Conservation (phyloP, 64 coral and sea anemone species). For the Acropora tenuis region DNA sequence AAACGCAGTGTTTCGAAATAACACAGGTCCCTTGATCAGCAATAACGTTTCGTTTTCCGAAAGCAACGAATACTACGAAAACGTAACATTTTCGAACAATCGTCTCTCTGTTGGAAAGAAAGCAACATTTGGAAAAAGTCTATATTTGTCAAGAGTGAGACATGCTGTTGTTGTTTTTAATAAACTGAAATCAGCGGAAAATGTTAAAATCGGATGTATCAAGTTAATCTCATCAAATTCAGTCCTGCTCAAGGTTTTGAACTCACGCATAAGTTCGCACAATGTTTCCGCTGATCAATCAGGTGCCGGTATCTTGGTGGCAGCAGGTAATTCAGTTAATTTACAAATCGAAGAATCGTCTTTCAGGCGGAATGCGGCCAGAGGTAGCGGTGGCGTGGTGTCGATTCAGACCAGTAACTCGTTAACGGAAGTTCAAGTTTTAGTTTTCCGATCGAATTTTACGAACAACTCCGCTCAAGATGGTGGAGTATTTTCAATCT, state of each 20-base stretch:
- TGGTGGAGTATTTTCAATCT: neutral
- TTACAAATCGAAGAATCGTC: neutral
- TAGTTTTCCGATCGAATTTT: neutral
- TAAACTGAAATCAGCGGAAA: neutral
- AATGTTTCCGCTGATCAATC: neutral
- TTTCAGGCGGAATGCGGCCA: neutral
- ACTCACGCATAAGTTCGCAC: neutral
- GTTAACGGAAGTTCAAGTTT: neutral
- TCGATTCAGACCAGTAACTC: neutral
- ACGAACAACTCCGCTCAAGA: neutral
- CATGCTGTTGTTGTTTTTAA: neutral
- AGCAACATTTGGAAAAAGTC: neutral
- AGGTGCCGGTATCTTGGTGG: neutral
- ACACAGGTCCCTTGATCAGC: constrained; percentile 1
- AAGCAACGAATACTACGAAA: constrained; percentile 15
- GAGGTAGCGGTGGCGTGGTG: neutral
- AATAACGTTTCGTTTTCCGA: neutral
- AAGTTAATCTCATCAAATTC: neutral
- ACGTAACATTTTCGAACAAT: neutral
- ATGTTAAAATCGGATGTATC: constrained; percentile 1
- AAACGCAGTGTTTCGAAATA: neutral
- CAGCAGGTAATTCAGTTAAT: neutral
- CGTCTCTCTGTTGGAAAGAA: neutral
- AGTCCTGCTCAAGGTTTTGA: neutral
- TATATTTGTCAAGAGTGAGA: neutral